phyloP scores from a whole-genome alignment of 2,113 vertebrate species.

The Ailuropoda melanoleuca region DNA sequence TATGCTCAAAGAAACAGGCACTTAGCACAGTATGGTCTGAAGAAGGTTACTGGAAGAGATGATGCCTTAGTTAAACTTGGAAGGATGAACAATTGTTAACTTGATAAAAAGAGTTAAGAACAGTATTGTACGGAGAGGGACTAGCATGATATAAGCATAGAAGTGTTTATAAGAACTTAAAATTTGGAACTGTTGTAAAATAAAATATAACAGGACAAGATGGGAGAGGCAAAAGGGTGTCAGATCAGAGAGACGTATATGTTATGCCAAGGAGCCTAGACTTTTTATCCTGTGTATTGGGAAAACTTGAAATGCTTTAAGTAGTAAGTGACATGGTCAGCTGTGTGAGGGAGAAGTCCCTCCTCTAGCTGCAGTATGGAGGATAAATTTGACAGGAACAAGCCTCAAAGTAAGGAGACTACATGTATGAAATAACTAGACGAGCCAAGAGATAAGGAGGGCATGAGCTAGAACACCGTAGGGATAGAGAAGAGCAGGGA shows the following conservation, averaged over 20 bases:
- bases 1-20: neutral
- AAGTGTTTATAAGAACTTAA: neutral
- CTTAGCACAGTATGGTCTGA: neutral
- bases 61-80: slow-evolving; percentile 20
- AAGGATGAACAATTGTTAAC: slow-evolving; percentile 40
- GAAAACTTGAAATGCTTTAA: neutral
- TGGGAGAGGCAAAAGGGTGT: neutral
- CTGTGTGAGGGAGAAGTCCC: neutral
- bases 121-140: neutral
- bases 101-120: neutral
- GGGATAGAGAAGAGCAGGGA: neutral
- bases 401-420: neutral
- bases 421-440: neutral
- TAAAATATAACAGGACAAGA: neutral
- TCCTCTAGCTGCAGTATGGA: slow-evolving; percentile 9
- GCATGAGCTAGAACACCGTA: neutral
- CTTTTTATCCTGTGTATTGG: neutral
- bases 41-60: neutral
- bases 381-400: slow-evolving; percentile 11
- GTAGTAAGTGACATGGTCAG: neutral
- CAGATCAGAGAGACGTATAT: neutral
- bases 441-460: neutral
- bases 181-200: slow-evolving; percentile 24
- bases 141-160: neutral
- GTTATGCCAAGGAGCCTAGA: neutral